phyloP scores from a whole-genome alignment of 2,888 invertebrate species.

The Thelaira solivaga region DNA sequence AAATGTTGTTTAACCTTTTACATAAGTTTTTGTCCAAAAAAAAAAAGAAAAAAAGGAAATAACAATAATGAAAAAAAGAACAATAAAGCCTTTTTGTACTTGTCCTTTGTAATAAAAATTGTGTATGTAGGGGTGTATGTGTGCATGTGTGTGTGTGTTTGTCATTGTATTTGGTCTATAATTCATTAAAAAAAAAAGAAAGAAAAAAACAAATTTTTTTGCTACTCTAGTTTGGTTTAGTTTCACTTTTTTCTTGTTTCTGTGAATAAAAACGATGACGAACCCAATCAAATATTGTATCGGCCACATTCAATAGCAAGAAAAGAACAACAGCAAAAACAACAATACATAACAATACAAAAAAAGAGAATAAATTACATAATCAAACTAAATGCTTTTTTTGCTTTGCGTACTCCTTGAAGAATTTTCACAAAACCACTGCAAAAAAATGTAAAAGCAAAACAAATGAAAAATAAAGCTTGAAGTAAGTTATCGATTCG shows the following conservation, averaged over 20 bases:
- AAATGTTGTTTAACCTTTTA: slow-evolving; percentile 59
- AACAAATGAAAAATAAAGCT: slow-evolving; percentile 20
- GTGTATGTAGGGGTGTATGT: slow-evolving; percentile 11
- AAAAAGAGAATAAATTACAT: slow-evolving; percentile 52
- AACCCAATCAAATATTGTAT: slow-evolving; percentile 64
- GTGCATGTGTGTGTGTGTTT: slow-evolving; percentile 17
- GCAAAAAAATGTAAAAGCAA: not conserved
- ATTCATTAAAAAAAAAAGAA: too few relatives aligned
- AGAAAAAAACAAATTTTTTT: not conserved
- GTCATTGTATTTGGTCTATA: not conserved
- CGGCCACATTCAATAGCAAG: slow-evolving; percentile 70
- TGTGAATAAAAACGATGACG: slow-evolving; percentile 54
- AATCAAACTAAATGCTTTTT: slow-evolving; percentile 49
- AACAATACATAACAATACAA: slow-evolving; percentile 53
- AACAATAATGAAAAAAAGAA: slow-evolving; percentile 16
- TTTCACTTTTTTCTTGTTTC: slow-evolving; percentile 30
- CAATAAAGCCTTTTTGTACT: slow-evolving; percentile 22
- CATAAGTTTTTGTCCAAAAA: slow-evolving; percentile 44
- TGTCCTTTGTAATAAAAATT: slow-evolving; percentile 37
- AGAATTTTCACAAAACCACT: slow-evolving; percentile 18
- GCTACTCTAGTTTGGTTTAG: not conserved
- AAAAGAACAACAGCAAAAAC: slow-evolving; percentile 53
- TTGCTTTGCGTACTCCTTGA: slow-evolving; percentile 34
- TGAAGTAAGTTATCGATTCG: slow-evolving; percentile 55
- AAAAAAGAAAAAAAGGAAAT: slow-evolving; percentile 9